Conservation (phyloP, 2,113 vertebrate species). For the Hemibagrus wyckioides region DNA sequence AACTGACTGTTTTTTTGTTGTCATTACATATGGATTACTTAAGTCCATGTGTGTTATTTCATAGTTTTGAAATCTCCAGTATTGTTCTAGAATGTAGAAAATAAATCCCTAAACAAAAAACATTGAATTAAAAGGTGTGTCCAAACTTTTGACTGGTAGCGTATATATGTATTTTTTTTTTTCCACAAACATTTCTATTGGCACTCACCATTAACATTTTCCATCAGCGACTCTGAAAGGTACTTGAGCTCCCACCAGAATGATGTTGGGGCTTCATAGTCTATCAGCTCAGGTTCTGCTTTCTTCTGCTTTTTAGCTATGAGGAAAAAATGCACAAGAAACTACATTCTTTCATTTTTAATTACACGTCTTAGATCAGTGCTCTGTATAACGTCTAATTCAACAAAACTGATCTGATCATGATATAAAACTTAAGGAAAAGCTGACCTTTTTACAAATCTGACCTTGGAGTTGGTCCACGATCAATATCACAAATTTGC, state of each 20-base stretch:
- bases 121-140: too few relatives aligned
- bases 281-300: slow-evolving; percentile 56
- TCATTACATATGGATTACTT: too few relatives aligned
- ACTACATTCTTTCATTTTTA: neutral
- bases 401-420: neutral
- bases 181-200: neutral
- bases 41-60: too few relatives aligned
- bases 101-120: too few relatives aligned
- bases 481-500: neutral
- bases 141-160: too few relatives aligned
- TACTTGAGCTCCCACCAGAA: slow-evolving; percentile 74
- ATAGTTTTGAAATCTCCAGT: too few relatives aligned
- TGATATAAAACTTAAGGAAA: neutral
- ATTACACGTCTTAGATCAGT: neutral
- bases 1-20: too few relatives aligned
- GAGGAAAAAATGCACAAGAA: neutral
- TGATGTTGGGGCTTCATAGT: slow-evolving; percentile 72
- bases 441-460: neutral
- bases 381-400: too few relatives aligned
- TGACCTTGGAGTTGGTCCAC: neutral
- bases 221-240: slow-evolving; percentile 69
- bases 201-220: slow-evolving; percentile 68
- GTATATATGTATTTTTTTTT: too few relatives aligned
- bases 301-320: slow-evolving; percentile 62
- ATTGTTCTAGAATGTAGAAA: too few relatives aligned